Evolutionary conservation across 2,797 vertebrate species (phyloP), one percentile per base, ranked within the genome.

Genomic region (Manis javanica): DNA sequence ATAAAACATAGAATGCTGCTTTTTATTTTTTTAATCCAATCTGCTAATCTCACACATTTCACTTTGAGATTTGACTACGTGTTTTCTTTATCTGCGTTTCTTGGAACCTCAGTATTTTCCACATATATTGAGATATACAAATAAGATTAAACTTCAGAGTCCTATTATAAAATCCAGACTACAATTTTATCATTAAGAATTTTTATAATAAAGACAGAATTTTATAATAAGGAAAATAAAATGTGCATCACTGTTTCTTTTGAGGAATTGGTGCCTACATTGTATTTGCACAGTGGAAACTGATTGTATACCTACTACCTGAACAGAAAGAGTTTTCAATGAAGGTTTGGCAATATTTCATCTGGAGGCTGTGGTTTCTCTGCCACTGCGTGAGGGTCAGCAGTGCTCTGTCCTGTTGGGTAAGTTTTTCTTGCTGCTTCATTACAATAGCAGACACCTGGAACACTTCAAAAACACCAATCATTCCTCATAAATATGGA

Each of bases 351-450:
- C 85, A 95, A 1, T 31, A 51, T 84, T 77, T 63, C 61, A 85
- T 39, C 81, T 82, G 92, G 46, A 87, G 63, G 2, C 2, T 61
- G 21, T 3, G 2, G 19, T 51, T 95, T 53, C 4, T 55, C 61
- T 69, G 71, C 91, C 84, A 91, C 0, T 69, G 42, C 29, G 91
- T 95, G 15, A 93, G 72, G 84, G 97, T 96, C 23, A n/a, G 13
- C 46, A 94, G 19, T 5, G 1, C 46, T 46, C 2, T 79, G 1
- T 97, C 85, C 46, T 75, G 96, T 3, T 94, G 87, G 5, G 5
- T 59, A n/a, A 98, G 96, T 61, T 91, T 95, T 82, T 97, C 96
- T 90, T 94, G 81, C 57, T 97, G 97, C 29, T 86, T 46, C 68
- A 42, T 86, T 31, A 37, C 78, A 53, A 91, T 39, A 24, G 77